Conservation (phyloP, 2,888 invertebrate genomes). For the Pristionchus arcanus region DNA sequence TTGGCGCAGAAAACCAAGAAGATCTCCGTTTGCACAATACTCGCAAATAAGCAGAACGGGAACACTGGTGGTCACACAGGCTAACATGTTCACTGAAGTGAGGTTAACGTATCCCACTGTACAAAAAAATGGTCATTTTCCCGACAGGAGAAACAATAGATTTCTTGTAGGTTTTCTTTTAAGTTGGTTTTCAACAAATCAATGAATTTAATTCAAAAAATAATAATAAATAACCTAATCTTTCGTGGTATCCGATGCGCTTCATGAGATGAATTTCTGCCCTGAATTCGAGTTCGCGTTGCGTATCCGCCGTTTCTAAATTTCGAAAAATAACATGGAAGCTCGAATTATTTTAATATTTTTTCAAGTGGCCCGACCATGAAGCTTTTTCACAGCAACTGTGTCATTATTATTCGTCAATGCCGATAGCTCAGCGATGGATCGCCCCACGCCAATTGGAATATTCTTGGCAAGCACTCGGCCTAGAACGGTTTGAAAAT, state of each 20-base stretch:
- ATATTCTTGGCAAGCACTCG: not conserved
- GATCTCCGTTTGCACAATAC: not conserved
- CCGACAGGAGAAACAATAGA: too few relatives aligned
- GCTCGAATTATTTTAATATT: not conserved
- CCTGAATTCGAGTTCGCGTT: not conserved
- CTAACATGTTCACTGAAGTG: too few relatives aligned
- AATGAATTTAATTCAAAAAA: not conserved
- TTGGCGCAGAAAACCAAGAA: not conserved
- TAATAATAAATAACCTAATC: conserved; percentile 20
- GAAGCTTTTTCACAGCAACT: conserved; percentile 12
- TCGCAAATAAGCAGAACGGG: too few relatives aligned
- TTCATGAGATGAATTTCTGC: conserved; percentile 36
- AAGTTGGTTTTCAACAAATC: too few relatives aligned
- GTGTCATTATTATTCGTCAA: not conserved
- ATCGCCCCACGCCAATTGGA: not conserved
- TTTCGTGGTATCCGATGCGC: conserved; percentile 32
- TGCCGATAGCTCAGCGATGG: not conserved
- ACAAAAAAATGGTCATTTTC: too few relatives aligned
- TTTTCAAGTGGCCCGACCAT: not conserved
- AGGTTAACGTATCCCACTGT: too few relatives aligned
- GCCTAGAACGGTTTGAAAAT: too few relatives aligned
- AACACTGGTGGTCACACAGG: too few relatives aligned
- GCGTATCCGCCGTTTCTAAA: not conserved
- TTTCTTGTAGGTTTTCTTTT: too few relatives aligned
- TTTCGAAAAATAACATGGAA: not conserved